Base-by-base conservation (phyloP, 2,888 invertebrate species). In the Lycophotia porphyrea region DNA sequence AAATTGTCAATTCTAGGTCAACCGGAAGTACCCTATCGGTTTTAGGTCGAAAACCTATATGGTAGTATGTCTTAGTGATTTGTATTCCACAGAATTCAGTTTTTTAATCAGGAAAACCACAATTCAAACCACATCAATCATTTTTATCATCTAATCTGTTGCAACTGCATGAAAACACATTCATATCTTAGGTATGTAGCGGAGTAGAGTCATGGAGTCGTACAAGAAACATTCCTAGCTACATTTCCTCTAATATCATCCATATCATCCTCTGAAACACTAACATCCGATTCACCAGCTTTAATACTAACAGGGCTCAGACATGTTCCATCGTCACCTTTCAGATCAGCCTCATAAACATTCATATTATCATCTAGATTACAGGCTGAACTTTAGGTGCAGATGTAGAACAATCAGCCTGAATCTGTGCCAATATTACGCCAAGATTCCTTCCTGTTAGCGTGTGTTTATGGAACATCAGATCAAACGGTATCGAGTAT, bases 391-490 rank as follows among this genome's bases (percentile, higher is more conserved):
- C 61, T 68, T 67, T 72, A 80, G 34, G 42, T 58, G 39, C 5
- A 63, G 63, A 84, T 81, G 52, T 81, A 55, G 69, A 49, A 77
- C 44, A 66, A 84, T 72, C 34, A 64, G 42, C 13, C 27, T 67
- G 67, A 67, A 61, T 18, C 42, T 13, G 60, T 84, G 82, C 84
- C 82, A 83, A 84, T 68, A 76, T 65, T 84, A 27, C 34, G 5
- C 21, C 5, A 42, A 3, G 13, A 72, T 70, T 63, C 42, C 39
- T 31, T 31, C 36, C 47, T 15, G 31, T 69, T 64, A 24, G 7
- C 15, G 42, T 13, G 44, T 76, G 72, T 81, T 84, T 77, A 64
- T 66, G 44, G 9, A 58, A 39, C 44, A 58, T 70, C 42, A 52
- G 65, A 84, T 84, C 76, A 80, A 84, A 84, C 27, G n/a, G 0